phyloP scores from a whole-genome alignment of 2,888 invertebrate genomes.

The Cataglyphis livida region DNA sequence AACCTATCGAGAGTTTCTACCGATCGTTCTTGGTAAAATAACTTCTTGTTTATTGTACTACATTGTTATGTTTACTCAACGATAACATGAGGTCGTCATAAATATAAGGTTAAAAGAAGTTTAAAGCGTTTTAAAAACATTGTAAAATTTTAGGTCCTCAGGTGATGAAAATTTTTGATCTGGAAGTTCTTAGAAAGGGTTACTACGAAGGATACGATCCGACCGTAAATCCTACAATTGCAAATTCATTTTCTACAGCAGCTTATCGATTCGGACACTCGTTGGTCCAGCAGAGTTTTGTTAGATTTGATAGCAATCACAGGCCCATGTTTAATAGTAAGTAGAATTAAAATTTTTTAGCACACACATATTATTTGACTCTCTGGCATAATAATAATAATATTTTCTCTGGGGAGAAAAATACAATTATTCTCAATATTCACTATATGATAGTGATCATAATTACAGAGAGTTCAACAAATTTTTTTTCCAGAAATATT shows the following conservation, averaged over 20 bases:
- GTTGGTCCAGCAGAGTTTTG: constrained; percentile 92
- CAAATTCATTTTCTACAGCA: constrained; percentile 93
- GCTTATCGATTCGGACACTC: constrained; percentile 96
- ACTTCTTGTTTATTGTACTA: background rate
- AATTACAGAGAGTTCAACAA: background rate
- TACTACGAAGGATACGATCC: constrained; percentile 91
- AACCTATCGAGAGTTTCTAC: constrained; percentile 93
- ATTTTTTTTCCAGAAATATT: background rate
- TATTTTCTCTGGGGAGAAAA: no score
- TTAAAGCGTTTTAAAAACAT: background rate
- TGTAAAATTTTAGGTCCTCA: constrained; percentile 87
- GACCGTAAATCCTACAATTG: constrained; percentile 90
- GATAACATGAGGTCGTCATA: background rate
- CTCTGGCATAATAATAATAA: background rate
- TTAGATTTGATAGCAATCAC: constrained; percentile 91
- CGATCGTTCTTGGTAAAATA: constrained; percentile 90
- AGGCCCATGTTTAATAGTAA: constrained; percentile 91
- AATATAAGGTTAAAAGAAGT: background rate
- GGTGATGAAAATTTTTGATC: constrained; percentile 91
- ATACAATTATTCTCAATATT: background rate
- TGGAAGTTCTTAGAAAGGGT: constrained; percentile 89
- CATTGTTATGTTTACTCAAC: background rate
- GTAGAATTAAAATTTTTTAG: constrained; percentile 79
- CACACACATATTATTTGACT: background rate
- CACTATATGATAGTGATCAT: background rate